Base-by-base conservation (phyloP, 23 tunicate genomes). In the Clavelina lepadiformis region DNA sequence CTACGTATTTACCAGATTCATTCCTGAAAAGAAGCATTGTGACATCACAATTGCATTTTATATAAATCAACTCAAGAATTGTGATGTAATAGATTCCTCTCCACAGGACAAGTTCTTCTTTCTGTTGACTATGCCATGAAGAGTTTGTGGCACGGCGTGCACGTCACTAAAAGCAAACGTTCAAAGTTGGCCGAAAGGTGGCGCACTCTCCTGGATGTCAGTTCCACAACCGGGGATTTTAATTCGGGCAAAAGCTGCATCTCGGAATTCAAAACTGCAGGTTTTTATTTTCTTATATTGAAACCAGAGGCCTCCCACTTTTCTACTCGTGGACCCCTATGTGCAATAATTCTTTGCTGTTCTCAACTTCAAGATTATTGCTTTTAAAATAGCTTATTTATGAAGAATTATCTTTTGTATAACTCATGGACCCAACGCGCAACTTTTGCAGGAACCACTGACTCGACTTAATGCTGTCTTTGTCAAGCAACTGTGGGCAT, bases 101-200 rank as follows among this genome's bases (percentile, higher is more conserved):
- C 5, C 31, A 54, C 27, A 88, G 96, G 96, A 37, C 88, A 88
- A 37, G 58, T 80, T 31, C 35, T 88, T 23, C 53, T 74, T 7
- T 61, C 78, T 8, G 77, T 88, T 20, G 96, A 88, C 45, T 88
- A 88, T 53, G 81, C 80, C 18, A 72, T 88, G 88, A 88, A 88
- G 56, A 73, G 82, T 3, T 49, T 88, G 3, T 88, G 96, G 96
- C 96, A 88, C 51, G 96, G 96, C 35, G 86, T 69, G 5, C 32
- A 49, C 20, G 78, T 88, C 24, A 35, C 82, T 3, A 81, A 51
- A 22, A 69, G 71, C 35, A 80, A 51, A 34, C 46, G 96, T 29
- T 7, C 68, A 5, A 68, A 67, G 38, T 51, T 88, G 30, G 61
- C 82, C 4, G 96, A 88, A 56, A 58, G 87, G 41, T 88, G 96